A percentile compares a stretch with the other conserved stretches of the same genome.
phyloP scores from a whole-genome alignment of 2,113 vertebrate species.

The Phylloscopus whistleri region DNA sequence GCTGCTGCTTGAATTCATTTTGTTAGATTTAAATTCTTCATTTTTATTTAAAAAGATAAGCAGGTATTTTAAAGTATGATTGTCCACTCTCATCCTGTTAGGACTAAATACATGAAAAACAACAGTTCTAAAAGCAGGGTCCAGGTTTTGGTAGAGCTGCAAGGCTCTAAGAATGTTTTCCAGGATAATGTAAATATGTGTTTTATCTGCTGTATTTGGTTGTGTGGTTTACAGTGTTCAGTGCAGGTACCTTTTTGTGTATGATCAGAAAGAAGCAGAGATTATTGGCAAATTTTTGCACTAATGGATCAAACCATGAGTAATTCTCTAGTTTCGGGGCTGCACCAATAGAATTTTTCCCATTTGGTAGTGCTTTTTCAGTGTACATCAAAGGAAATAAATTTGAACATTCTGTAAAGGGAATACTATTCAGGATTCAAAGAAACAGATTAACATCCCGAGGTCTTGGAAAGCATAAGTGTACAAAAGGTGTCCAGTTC shows the following conservation, averaged over 20 bases:
- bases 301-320: background rate
- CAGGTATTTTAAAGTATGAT: background rate
- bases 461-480: background rate
- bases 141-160: background rate
- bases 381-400: background rate
- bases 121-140: background rate
- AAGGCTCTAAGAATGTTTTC: background rate
- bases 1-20: background rate
- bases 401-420: background rate
- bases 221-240: background rate
- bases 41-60: background rate
- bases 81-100: background rate
- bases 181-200: background rate
- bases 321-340: background rate
- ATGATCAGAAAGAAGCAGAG: background rate
- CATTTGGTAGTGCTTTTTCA: background rate
- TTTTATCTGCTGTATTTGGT: background rate
- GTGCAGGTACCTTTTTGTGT: background rate
- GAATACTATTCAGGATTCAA: background rate
- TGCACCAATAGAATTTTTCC: background rate
- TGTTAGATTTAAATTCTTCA: background rate
- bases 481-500: background rate
- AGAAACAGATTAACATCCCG: background rate
- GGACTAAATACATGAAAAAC: background rate
- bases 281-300: background rate